Base-by-base conservation (phyloP, 1,140 invertebrate species). In the Bombus waltoni region DNA sequence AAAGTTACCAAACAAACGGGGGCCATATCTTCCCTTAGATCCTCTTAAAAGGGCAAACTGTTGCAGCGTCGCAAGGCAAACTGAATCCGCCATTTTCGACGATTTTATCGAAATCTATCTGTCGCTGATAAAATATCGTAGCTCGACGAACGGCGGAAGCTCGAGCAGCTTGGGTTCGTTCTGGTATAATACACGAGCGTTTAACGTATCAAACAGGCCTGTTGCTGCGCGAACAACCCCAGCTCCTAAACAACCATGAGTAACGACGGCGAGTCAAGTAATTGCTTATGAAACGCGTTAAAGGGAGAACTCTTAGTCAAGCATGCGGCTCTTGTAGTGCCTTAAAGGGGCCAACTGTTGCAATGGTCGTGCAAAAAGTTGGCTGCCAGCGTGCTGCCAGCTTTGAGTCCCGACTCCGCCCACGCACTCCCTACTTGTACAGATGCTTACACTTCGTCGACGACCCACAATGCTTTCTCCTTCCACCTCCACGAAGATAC, bases 291-390 rank as follows among this genome's bases (percentile, higher is more conserved):
- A 93, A 82, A 84, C 87, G 86, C 87, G 88, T 90, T 89, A 90
- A 92, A 89, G 87, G 87, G 87, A 90, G 79, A 74, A 83, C 82
- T 88, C 77, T 80, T 71, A 79, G 88, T 85, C 47, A 85, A 89
- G 91, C 83, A 85, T 92, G 82, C 66, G 47, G 85, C 90, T 91
- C 72, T 85, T 68, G 81, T 85, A 89, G 89, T 83, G 87, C 85
- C 92, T 92, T 93, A 92, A 93, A 94, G 92, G 89, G 88, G 93
- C 92, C 92, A 94, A 93, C 93, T 94, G 93, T 94, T 94, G 92
- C 93, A 87, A 94, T 77, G 75, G 88, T 77, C 77, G 87, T 81
- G 85, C 89, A 93, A 93, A 93, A 93, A 92, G 88, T 91, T 89
- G 86, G 88, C 87, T 68, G 59, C 82, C 65, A 87, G 89, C 88